phyloP scores from a whole-genome alignment of 92 coral and sea anemone genomes.

The Porites evermanni region DNA sequence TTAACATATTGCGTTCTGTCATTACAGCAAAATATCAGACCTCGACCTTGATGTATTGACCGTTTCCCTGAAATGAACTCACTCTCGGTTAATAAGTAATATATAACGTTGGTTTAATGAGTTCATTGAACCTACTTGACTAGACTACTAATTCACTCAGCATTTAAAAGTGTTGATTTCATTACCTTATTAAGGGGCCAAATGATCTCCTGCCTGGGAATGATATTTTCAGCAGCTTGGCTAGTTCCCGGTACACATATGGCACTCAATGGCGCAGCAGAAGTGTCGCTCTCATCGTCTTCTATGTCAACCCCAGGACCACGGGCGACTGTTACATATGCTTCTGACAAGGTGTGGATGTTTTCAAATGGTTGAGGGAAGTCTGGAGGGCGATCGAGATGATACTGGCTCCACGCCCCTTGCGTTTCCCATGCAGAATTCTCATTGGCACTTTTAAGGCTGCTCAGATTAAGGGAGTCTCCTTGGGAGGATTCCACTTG shows the following conservation, averaged over 20 bases:
- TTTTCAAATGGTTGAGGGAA: neutral
- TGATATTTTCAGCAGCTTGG: neutral
- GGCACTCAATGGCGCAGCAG: slow-evolving; percentile 15
- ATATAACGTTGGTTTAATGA: too few relatives aligned
- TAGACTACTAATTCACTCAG: too few relatives aligned
- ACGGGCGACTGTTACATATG: neutral
- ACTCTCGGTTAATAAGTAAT: too few relatives aligned
- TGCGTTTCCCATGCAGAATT: neutral
- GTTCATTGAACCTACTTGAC: too few relatives aligned
- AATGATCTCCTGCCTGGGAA: slow-evolving; percentile 12
- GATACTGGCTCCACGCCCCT: slow-evolving; percentile 36
- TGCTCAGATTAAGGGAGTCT: neutral
- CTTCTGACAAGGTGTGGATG: neutral
- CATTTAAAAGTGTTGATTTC: too few relatives aligned
- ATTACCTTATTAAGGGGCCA: slow-evolving; percentile 35
- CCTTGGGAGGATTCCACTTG: neutral
- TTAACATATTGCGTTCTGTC: too few relatives aligned
- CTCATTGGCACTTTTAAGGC: neutral
- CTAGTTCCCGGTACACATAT: neutral
- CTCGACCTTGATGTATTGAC: too few relatives aligned
- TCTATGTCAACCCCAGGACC: neutral
- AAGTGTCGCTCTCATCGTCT: neutral
- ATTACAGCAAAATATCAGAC: too few relatives aligned
- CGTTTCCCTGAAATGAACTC: too few relatives aligned
- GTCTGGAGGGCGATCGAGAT: slow-evolving; percentile 52